A percentile compares a stretch with the other conserved stretches of the same genome.
Evolutionary conservation across 2,888 invertebrate species (phyloP).

Genomic region (Tenthredo scrophulariae): DNA sequence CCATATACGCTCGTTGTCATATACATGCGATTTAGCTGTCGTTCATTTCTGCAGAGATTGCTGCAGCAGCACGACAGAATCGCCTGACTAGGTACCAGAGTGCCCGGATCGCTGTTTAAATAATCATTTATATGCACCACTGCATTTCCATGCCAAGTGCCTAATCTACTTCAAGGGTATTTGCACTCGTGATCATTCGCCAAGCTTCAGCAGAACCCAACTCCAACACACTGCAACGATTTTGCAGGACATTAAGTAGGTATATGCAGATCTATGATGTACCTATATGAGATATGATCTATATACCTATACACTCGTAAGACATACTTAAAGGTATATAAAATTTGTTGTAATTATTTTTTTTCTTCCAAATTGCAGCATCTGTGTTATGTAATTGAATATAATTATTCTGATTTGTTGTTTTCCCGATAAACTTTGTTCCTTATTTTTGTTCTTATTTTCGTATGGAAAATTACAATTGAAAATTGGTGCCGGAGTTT

Average conservation of each 20-base stretch:
- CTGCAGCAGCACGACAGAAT: slow-evolving; percentile 12
- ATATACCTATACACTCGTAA: too few relatives aligned
- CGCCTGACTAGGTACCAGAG: slow-evolving; percentile 21
- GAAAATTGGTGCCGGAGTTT: not conserved
- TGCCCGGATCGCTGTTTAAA: slow-evolving; percentile 49
- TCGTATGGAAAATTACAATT: not conserved
- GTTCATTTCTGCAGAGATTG: not conserved
- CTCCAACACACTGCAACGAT: not conserved
- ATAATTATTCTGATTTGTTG: not conserved
- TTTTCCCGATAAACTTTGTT: not conserved
- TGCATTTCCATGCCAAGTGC: slow-evolving; percentile 52
- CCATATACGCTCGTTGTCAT: too few relatives aligned
- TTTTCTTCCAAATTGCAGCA: too few relatives aligned
- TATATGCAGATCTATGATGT: too few relatives aligned
- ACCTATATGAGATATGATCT: too few relatives aligned
- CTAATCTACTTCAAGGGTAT: slow-evolving; percentile 50
- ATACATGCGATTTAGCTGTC: too few relatives aligned
- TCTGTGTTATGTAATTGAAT: too few relatives aligned
- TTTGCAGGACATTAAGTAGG: not conserved
- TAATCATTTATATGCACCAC: slow-evolving; percentile 52
- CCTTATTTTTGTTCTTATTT: not conserved
- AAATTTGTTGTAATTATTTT: too few relatives aligned
- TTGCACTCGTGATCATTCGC: slow-evolving; percentile 47
- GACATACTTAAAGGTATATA: too few relatives aligned
- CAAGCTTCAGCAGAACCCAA: not conserved